Evolutionary conservation across 2,797 vertebrate species (phyloP).

Genomic region (Anisognathus igniventris): DNA sequence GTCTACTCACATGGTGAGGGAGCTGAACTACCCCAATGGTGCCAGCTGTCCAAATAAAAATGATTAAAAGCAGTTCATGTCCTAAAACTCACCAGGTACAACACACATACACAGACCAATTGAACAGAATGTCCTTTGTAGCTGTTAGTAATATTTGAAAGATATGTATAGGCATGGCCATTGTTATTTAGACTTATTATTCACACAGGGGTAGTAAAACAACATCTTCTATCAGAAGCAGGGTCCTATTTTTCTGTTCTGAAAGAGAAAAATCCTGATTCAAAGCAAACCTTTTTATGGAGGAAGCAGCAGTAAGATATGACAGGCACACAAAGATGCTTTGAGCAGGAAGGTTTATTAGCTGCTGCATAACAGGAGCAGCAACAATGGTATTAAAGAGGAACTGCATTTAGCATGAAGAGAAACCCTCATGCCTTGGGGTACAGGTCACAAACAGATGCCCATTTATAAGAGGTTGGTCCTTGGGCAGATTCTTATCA

Average conservation of each 20-base stretch:
- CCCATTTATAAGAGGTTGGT: background rate
- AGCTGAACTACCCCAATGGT: background rate
- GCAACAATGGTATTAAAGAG: conserved; percentile 23
- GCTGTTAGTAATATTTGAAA: background rate
- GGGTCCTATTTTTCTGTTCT: background rate
- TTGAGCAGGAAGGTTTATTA: conserved; percentile 41
- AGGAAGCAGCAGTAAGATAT: conserved; percentile 19
- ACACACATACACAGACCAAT: background rate
- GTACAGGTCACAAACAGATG: background rate
- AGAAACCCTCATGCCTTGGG: background rate
- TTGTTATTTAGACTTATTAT: conserved; percentile 34
- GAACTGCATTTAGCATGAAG: background rate
- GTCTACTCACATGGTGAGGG: background rate
- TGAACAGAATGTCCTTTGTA: background rate
- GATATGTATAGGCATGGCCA: background rate
- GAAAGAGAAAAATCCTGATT: conserved; percentile 35
- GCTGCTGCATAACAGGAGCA: conserved; percentile 17
- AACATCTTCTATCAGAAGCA: conserved; percentile 5
- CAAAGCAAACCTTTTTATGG: background rate
- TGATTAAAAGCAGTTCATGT: background rate
- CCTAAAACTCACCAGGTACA: background rate
- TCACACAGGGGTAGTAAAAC: conserved; percentile 23
- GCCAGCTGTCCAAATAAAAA: background rate
- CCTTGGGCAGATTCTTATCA: background rate
- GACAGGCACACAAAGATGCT: conserved; percentile 43